phyloP scores from a whole-genome alignment of 2,113 vertebrate genomes.

The Crotalus viridis region DNA sequence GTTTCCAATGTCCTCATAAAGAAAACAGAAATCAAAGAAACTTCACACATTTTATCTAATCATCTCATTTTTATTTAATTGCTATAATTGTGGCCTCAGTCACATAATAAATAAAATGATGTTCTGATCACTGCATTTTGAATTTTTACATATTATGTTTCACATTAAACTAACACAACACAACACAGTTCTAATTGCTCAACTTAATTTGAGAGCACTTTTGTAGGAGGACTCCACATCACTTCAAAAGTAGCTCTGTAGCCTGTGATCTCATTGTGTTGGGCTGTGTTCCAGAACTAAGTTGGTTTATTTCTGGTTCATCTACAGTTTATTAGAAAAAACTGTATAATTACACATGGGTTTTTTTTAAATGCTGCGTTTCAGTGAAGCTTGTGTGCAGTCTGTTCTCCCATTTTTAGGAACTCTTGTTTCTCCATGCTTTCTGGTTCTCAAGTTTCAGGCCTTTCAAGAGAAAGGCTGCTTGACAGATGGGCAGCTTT shows the following conservation, averaged over 20 bases:
- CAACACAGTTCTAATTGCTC: not conserved
- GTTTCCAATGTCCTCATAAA: not conserved
- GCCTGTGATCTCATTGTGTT: not conserved
- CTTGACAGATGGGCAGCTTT: not conserved
- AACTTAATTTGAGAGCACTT: not conserved
- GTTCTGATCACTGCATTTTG: not conserved
- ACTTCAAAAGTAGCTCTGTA: not conserved
- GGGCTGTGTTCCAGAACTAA: not conserved
- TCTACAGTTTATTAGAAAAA: not conserved
- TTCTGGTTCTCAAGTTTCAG: not conserved
- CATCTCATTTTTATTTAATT: not conserved
- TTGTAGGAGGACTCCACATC: not conserved
- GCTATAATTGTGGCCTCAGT: not conserved
- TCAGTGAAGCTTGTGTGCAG: not conserved
- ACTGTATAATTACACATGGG: not conserved
- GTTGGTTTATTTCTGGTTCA: not conserved
- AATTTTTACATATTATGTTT: not conserved
- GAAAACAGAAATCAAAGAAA: slow-evolving; percentile 9
- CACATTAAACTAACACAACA: not conserved
- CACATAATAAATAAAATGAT: not conserved
- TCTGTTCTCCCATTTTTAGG: not conserved
- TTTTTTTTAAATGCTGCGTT: not conserved
- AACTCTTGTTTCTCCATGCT: not conserved
- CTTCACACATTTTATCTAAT: not conserved
- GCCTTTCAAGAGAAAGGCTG: not conserved